Evolutionary conservation across 2,888 invertebrate species (phyloP).

Genomic region (Sussaba pulchella): DNA sequence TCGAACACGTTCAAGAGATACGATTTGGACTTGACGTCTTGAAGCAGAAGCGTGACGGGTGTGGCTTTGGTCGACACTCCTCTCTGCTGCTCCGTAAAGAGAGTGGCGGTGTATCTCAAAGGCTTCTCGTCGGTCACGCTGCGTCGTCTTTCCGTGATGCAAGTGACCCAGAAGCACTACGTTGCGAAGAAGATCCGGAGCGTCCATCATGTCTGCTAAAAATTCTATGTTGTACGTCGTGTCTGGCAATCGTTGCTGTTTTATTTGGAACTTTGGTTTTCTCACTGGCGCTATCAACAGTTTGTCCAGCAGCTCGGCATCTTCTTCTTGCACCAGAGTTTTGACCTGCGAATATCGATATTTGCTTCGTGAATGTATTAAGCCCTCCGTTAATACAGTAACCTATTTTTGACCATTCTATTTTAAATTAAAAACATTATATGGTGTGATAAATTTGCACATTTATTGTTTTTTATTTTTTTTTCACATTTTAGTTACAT

Average conservation of each 20-base stretch:
- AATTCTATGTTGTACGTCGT: slow-evolving; percentile 98
- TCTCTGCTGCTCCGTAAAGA: too few species aligned
- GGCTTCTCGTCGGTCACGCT: slow-evolving; percentile 90
- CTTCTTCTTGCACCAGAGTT: slow-evolving; percentile 99
- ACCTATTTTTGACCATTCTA: too few species aligned
- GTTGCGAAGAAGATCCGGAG: slow-evolving; percentile 97
- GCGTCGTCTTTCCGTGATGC: slow-evolving; percentile 99
- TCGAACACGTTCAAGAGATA: slow-evolving; percentile 98
- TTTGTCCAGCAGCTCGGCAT: slow-evolving; percentile 97
- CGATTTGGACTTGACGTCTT: too few species aligned
- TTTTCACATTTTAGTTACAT: too few species aligned
- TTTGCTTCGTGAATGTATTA: too few species aligned
- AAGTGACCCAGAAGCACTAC: slow-evolving; percentile 98
- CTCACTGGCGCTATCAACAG: slow-evolving; percentile 96
- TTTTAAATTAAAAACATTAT: too few species aligned
- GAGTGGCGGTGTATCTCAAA: slow-evolving; percentile 94
- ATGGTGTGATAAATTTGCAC: too few species aligned
- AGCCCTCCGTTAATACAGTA: too few species aligned
- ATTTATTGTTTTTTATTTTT: too few species aligned
- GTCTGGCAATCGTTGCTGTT: slow-evolving; percentile 96
- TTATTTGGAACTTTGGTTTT: slow-evolving; percentile 96
- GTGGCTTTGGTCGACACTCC: too few species aligned
- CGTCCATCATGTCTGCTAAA: slow-evolving; percentile 99
- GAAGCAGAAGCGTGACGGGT: too few species aligned
- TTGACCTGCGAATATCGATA: slow-evolving; percentile 93